Evolutionary conservation across 2,113 vertebrate genomes (phyloP).

Genomic region (Falcunculus frontatus): DNA sequence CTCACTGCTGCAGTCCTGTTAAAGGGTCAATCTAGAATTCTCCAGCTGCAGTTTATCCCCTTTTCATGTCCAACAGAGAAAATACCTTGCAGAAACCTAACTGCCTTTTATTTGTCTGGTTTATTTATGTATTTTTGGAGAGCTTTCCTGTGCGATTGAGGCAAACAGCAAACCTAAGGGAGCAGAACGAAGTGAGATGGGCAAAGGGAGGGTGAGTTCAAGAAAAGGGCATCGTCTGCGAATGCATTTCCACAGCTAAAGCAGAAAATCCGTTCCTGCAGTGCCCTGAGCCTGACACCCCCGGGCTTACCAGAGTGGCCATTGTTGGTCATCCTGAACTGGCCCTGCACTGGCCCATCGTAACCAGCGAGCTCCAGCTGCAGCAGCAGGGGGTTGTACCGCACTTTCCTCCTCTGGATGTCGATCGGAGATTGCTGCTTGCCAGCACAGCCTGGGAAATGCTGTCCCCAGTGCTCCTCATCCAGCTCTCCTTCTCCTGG

Average conservation of each 20-base stretch:
- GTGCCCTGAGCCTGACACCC: neutral
- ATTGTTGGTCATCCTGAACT: slow-evolving; percentile 83
- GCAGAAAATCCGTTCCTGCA: neutral
- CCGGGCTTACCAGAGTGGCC: slow-evolving; percentile 83
- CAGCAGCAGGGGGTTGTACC: slow-evolving; percentile 67
- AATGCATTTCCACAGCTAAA: neutral
- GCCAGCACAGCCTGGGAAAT: slow-evolving; percentile 76
- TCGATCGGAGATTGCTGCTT: slow-evolving; percentile 84
- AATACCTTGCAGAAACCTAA: neutral
- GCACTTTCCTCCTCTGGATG: slow-evolving; percentile 76
- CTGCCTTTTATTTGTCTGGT: neutral
- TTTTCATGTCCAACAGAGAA: neutral
- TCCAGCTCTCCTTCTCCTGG: slow-evolving; percentile 75
- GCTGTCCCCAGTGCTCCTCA: slow-evolving; percentile 77
- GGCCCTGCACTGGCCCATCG: slow-evolving; percentile 17
- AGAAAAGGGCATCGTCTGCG: neutral
- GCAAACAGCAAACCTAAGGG: neutral
- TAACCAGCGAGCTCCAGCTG: slow-evolving; percentile 78
- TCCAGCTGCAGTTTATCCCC: neutral
- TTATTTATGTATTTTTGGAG: neutral
- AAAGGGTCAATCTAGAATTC: neutral
- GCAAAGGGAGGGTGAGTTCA: neutral
- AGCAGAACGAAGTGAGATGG: neutral
- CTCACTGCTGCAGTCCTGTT: neutral
- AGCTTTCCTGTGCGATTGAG: neutral